Evolutionary conservation across 1,140 invertebrate species (phyloP), one percentile per base, ranked within the genome.

Genomic region (Thereuonema tuberculata): DNA sequence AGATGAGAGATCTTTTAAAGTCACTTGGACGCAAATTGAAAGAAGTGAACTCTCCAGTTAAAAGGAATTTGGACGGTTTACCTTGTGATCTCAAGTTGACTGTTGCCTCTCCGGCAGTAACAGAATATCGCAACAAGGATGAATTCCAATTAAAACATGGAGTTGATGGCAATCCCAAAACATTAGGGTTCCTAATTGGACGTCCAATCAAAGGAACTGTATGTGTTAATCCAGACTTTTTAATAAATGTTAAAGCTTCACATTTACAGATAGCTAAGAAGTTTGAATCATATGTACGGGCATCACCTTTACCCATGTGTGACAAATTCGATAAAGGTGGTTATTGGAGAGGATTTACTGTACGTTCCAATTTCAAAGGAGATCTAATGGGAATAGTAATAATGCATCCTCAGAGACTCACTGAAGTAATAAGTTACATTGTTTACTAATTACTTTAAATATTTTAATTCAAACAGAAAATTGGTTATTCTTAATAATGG

Each of bases 271-370:
- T 77, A 26, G 68, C 69, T 14, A 49, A 70, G 76, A 64, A 65
- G 48, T 78, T 76, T 67, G 72, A 79, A 67, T 64, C 72, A 2
- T 79, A 71, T 65, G 67, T 80, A 17, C 66, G 67, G 26, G 50
- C 58, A 26, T 75, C 75, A 21, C 49, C 63, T 15, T 72, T 74
- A 43, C 61, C 64, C 5, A 71, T 71, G 0, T 79, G 74, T 67
- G 66, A 75, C 58, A 69, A 74, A 20, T 70, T 76, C 56, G 67
- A 69, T 54, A 74, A 74, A 55, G 68, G 70, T 26, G 80, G 80
- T 15, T 67, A 77, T 66, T 81, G 78, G 78, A 67, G 75, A 58
- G 67, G 68, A 60, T 58, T 80, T 37, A 67, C 73, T 1, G 73
- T 80, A 1, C 63, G 80, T 23, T 77, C 75, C 1, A 76, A 72